phyloP scores from a whole-genome alignment of 1,140 invertebrate genomes.

The Diploscapter pachys region DNA sequence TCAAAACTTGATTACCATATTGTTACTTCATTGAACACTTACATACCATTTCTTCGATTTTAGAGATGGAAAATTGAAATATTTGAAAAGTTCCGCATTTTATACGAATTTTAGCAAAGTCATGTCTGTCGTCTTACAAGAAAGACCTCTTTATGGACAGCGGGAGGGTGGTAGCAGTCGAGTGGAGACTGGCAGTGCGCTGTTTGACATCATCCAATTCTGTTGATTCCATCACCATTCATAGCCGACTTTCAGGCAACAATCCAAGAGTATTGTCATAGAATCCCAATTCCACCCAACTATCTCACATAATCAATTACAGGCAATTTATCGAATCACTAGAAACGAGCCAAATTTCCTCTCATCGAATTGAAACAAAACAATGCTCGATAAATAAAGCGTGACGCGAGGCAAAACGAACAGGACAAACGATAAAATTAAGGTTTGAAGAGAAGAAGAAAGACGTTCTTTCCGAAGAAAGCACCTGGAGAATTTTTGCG shows the following conservation, averaged over 20 bases:
- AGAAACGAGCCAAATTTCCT: background rate
- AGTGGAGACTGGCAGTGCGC: constrained; percentile 10
- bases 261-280: no score
- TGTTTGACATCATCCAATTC: constrained; percentile 5
- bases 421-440: no score
- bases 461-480: no score
- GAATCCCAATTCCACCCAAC: background rate
- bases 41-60: background rate
- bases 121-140: background rate
- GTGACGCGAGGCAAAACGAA: no score
- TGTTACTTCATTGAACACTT: background rate
- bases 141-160: background rate
- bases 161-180: constrained; percentile 4
- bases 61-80: background rate
- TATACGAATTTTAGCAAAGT: background rate
- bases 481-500: no score
- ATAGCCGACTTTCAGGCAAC: background rate
- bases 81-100: background rate
- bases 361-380: background rate
- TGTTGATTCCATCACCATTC: background rate
- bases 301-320: background rate
- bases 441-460: no score
- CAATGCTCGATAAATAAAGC: background rate
- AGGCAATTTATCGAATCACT: constrained; percentile 1
- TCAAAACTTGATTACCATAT: background rate